Conservation (phyloP, 1,140 invertebrate genomes). For the Anastrepha obliqua region DNA sequence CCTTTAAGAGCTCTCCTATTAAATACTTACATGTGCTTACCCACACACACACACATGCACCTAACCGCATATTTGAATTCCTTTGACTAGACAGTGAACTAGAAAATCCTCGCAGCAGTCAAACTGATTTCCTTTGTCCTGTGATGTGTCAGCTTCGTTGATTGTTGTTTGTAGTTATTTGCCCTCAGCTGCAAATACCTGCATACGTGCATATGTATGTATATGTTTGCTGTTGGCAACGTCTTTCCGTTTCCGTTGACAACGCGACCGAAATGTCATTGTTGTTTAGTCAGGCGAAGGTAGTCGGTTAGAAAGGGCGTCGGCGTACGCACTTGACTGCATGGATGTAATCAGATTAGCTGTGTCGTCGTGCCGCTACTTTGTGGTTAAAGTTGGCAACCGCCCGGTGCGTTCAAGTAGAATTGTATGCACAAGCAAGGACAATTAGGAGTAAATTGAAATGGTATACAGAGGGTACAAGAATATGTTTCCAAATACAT, state of each 20-base stretch:
- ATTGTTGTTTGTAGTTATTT: background rate
- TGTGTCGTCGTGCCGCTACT: conserved; percentile 12
- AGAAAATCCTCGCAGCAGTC: conserved; percentile 6
- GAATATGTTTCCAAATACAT: too few species aligned
- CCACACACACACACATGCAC: background rate
- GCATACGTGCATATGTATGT: background rate
- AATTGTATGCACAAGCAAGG: background rate
- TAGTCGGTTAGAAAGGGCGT: background rate
- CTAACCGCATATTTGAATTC: background rate
- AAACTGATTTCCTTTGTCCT: conserved; percentile 36
- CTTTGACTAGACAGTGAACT: conserved; percentile 10
- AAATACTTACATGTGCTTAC: too few species aligned
- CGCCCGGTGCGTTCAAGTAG: background rate
- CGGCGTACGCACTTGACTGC: conserved; percentile 22
- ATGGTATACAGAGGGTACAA: too few species aligned
- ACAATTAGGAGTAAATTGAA: background rate
- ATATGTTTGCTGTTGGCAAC: background rate
- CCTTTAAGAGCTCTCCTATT: too few species aligned
- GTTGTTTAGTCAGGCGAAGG: conserved; percentile 12
- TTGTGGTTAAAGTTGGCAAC: conserved; percentile 8
- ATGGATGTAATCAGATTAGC: conserved; percentile 25
- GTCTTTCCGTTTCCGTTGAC: conserved; percentile 36
- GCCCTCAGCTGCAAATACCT: background rate
- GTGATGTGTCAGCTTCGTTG: background rate
- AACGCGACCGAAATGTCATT: conserved; percentile 24